Conservation (phyloP, 2,888 invertebrate species). For the Drosophila rubida region DNA sequence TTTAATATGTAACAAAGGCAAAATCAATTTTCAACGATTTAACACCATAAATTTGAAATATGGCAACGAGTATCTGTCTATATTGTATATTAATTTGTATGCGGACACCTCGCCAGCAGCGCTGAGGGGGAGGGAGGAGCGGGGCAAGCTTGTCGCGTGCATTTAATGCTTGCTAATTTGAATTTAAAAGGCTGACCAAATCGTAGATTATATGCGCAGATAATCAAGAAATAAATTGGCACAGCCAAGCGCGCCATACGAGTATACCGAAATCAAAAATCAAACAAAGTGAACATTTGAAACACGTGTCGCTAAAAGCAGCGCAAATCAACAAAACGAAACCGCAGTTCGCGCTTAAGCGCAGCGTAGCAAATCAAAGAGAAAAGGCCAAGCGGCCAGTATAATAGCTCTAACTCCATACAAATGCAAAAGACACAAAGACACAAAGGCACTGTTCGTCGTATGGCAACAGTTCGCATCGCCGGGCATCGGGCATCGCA, state of each 20-base stretch:
- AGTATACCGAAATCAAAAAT: slow-evolving; percentile 35
- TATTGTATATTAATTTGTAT: slow-evolving; percentile 5
- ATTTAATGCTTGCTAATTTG: slow-evolving; percentile 73
- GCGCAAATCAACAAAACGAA: slow-evolving; percentile 51
- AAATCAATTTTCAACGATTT: slow-evolving; percentile 38
- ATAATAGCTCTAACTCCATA: slow-evolving; percentile 38
- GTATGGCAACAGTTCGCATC: slow-evolving; percentile 46
- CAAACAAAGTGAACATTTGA: slow-evolving; percentile 65
- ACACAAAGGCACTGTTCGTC: slow-evolving; percentile 25
- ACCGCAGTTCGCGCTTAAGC: slow-evolving; percentile 34
- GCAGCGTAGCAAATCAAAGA: slow-evolving; percentile 45
- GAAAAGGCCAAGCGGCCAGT: slow-evolving; percentile 42
- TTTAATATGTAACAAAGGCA: slow-evolving; percentile 1
- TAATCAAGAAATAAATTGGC: slow-evolving; percentile 74
- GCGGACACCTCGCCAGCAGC: not conserved
- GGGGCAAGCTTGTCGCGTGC: slow-evolving; percentile 62
- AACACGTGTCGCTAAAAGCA: slow-evolving; percentile 73
- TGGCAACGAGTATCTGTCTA: slow-evolving; percentile 7
- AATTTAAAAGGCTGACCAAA: slow-evolving; percentile 73
- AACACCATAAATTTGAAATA: slow-evolving; percentile 8
- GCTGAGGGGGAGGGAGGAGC: not conserved
- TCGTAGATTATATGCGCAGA: slow-evolving; percentile 69
- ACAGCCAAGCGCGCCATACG: slow-evolving; percentile 45
- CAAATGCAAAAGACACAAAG: slow-evolving; percentile 35
- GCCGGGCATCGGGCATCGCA: not conserved